Evolutionary conservation across 1,140 invertebrate species (phyloP), one percentile per base, ranked within the genome.

Genomic region (Arctopsyche grandis): DNA sequence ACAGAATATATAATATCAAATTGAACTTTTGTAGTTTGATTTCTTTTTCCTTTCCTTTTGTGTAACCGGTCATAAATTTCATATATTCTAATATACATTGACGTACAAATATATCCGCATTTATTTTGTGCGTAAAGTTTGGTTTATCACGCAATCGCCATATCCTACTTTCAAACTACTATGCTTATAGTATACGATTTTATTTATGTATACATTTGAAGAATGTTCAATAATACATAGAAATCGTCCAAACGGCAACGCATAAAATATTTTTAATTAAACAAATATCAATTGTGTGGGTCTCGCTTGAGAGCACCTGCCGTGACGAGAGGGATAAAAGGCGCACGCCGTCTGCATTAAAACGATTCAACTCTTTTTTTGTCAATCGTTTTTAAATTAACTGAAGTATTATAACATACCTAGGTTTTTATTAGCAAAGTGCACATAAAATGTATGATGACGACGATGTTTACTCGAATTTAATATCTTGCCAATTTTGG

Each of bases 21-120:
- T 38, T 38, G 29, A 38, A 38, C 29, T 38, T 38, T 38, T 38
- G 29, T 38, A 4, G 29, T 38, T 38, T 38, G 29, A 38, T 38
- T 38, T 38, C 29, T 38, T 38, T 60, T 60, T 60, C 16, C 16
- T 60, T 60, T 16, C 21, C 21, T 60, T 21, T 16, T 60, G 21
- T 60, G 56, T 60, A 21, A 60, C 52, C 56, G 56, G 29, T 9
- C 9, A 60, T 60, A 60, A 60, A 60, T 60, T 60, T 60, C 56
- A 21, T 60, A 38, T 38, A 19, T 60, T 60, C 16, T 19, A 60
- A 16, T 19, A 60, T 21, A 19, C 56, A 60, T 19, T 60, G 9
- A 19, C 56, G 56, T 60, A 60, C n/a, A 60, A 19, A 60, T 19
- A 60, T 21, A 21, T 60, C 48, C 9, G 56, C 14, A 19, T 60